A percentile compares a stretch with the other conserved stretches of the same genome.
Evolutionary conservation across 1,140 invertebrate species (phyloP).

Genomic region (Proales similis): DNA sequence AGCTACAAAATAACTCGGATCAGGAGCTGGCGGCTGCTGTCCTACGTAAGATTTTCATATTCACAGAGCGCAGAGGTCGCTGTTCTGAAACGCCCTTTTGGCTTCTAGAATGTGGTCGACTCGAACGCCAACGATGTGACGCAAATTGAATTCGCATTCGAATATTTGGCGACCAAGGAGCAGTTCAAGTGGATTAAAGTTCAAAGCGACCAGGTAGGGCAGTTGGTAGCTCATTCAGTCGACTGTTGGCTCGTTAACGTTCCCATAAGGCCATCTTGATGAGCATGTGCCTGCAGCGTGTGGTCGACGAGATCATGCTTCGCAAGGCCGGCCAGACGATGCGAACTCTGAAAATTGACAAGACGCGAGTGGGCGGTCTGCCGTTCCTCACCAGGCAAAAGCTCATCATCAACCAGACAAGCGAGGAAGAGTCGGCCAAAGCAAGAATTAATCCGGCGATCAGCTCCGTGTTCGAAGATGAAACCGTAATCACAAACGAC

Average conservation of each 20-base stretch:
- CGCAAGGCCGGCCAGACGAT: slow-evolving; percentile 62
- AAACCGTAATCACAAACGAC: slow-evolving; percentile 27
- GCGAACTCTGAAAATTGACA: slow-evolving; percentile 42
- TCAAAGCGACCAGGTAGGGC: slow-evolving; percentile 64
- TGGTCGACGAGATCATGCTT: slow-evolving; percentile 84
- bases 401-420: background rate
- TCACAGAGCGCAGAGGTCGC: background rate
- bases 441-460: slow-evolving; percentile 10
- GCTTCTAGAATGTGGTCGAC: slow-evolving; percentile 37
- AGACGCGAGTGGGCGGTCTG: slow-evolving; percentile 4
- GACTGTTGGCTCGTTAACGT: background rate
- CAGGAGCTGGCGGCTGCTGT: slow-evolving; percentile 91
- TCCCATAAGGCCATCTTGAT: slow-evolving; percentile 70
- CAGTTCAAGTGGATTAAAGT: slow-evolving; percentile 84
- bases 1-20: slow-evolving; percentile 86
- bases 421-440: background rate
- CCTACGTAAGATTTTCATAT: slow-evolving; percentile 58
- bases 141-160: slow-evolving; percentile 76
- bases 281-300: slow-evolving; percentile 83
- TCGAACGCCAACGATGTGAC: slow-evolving; percentile 41
- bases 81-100: background rate
- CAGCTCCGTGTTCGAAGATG: slow-evolving; percentile 24
- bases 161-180: slow-evolving; percentile 86
- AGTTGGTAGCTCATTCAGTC: slow-evolving; percentile 1
- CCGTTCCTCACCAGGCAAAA: slow-evolving; percentile 29